A percentile compares a stretch with the other conserved stretches of the same genome.
These are phyloP conservation scores for Drosophila hawaiiensis DNA, from an alignment of 2,888 invertebrate genomes.

Conservation along the genomic window DNA sequence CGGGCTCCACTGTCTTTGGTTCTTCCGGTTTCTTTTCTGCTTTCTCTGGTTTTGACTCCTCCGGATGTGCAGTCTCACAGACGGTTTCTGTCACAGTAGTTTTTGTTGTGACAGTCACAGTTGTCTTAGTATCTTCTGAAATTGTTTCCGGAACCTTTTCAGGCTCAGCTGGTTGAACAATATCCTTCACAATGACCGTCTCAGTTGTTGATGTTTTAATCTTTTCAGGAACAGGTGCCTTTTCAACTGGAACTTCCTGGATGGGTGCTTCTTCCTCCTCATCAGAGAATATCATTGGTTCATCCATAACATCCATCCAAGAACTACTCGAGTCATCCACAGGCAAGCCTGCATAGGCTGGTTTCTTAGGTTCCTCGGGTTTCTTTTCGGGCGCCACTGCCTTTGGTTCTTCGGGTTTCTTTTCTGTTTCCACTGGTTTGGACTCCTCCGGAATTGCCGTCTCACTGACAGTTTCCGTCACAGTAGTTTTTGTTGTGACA, in stretches of 20 bases:
- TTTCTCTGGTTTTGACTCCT: conserved; percentile 11
- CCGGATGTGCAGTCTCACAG: conserved; percentile 6
- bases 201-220: conserved; percentile 4
- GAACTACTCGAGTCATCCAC: conserved; percentile 35
- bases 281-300: conserved; percentile 79
- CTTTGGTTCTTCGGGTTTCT: conserved; percentile 29
- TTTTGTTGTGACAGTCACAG: conserved; percentile 27
- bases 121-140: conserved; percentile 19
- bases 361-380: conserved; percentile 12
- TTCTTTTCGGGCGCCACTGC: conserved; percentile 1
- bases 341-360: conserved; percentile 14
- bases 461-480: conserved; percentile 17
- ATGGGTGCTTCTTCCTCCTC: conserved; percentile 43
- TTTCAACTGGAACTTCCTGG: conserved; percentile 2
- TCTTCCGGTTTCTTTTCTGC: conserved; percentile 38
- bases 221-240: conserved; percentile 45
- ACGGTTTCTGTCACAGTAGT: conserved; percentile 23
- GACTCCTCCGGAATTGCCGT: not conserved
- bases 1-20: too few species aligned
- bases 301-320: conserved; percentile 82
- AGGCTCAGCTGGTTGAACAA: not conserved
- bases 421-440: conserved; percentile 8
- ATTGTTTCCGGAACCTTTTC: not conserved
- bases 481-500: conserved; percentile 19
- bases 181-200: not conserved